Evolutionary conservation across 1,140 invertebrate species (phyloP).

Genomic region (Aphelenchoides fujianensis): DNA sequence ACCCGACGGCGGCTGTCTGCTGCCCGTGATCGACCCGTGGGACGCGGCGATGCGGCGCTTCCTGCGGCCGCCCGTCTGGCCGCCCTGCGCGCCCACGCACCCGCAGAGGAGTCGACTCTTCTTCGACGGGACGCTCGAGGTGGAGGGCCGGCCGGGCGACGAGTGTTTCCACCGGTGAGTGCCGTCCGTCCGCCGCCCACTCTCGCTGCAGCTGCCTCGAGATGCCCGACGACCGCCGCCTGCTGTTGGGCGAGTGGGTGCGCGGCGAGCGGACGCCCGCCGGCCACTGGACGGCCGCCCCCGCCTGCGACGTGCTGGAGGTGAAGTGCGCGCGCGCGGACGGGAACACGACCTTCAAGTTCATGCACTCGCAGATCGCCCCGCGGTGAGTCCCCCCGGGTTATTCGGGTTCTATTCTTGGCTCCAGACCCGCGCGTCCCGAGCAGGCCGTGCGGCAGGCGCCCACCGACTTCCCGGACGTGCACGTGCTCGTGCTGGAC

Average conservation of each 20-base stretch:
- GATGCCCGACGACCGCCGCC: neutral
- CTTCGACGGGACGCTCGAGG: neutral
- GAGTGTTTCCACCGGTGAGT: neutral
- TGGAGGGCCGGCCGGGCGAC: neutral
- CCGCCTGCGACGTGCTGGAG: neutral
- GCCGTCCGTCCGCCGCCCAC: too few species aligned
- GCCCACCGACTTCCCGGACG: neutral
- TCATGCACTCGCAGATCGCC: neutral
- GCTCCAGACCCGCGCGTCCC: too few species aligned
- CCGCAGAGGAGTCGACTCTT: neutral
- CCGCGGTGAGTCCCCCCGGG: too few species aligned
- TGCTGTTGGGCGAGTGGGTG: neutral
- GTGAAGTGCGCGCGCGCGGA: neutral
- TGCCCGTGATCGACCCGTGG: neutral
- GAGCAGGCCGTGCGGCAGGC: neutral
- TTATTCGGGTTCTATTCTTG: too few species aligned
- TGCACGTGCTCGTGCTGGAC: constrained; percentile 6
- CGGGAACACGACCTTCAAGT: neutral
- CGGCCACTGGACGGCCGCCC: neutral
- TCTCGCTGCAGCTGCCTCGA: too few species aligned
- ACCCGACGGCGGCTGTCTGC: too few species aligned
- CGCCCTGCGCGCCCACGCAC: neutral
- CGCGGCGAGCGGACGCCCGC: neutral
- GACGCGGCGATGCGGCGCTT: neutral
- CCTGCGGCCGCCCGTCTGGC: neutral